Base-by-base conservation (phyloP, 2,888 invertebrate species). In the Noctua comes region DNA sequence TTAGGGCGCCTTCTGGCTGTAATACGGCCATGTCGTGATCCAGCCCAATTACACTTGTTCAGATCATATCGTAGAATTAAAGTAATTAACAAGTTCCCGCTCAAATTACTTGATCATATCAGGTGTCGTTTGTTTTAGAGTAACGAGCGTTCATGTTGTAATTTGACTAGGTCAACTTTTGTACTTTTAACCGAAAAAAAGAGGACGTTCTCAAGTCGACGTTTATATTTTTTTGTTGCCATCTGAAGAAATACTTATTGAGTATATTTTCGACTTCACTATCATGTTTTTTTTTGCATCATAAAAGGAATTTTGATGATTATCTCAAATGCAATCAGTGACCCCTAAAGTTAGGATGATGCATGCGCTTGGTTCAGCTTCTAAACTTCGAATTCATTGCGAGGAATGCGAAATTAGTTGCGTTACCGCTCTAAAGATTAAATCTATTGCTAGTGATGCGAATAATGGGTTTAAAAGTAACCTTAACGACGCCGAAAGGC, bases 1-100 rank as follows among this genome's bases (percentile, higher is more conserved):
- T 89, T 89, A 91, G 84, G 73, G 79, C 78, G 79, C 86, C 81
- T 86, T 83, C 86, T 88, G 86, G 74, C 86, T 83, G 79, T 90
- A 90, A 91, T 91, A 89, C 77, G 80, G 83, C 81, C 85, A 88
- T 93, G 82, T 85, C 94, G 93, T 94, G 94, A 90, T 91, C 86
- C 79, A 86, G 84, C 84, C 83, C 92, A 91, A 94, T 95, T 95
- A 95, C 89, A 88, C 84, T 90, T 86, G 87, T 86, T 82, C 80
- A 91, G 93, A 94, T 95, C 89, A 88, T 93, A 95, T 95, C 94
- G 90, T 88, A 89, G 88, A 92, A 93, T 92, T 91, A 91, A 91
- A 89, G 90, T 93, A 93, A 94, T 94, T 93, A 94, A 93, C 92
- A 92, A 91, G 92, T 92, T 89, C 86, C 87, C 89, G 88, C 87